Evolutionary conservation across 1,140 invertebrate species (phyloP), one percentile per base, ranked within the genome.

Genomic region (Bombyx mandarina): DNA sequence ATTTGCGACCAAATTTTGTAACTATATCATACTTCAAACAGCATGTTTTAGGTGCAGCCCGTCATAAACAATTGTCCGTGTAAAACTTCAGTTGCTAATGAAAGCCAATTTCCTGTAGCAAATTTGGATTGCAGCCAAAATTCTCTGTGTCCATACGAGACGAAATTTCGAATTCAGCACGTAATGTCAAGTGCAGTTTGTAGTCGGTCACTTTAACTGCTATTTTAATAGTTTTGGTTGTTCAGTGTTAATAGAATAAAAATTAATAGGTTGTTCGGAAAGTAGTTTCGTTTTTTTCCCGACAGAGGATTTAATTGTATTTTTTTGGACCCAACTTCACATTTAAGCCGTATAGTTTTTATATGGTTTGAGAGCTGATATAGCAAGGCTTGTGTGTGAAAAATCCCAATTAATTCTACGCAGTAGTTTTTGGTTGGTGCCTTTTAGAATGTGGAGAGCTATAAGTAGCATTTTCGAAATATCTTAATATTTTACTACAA

Each of bases 121-220:
- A 58, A 54, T 5, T 50, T 63, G 61, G 61, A 59, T 6, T 53
- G 43, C n/a, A 50, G 61, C 61, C 61, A 63, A 57, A 45, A 46
- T 48, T 62, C 22, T 10, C 52, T 52, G 52, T 56, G 56, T 56
- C 57, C 54, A 56, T 57, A 57, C 18, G 43, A 7, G 35, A 10
- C 26, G 49, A 56, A 58, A 62, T 62, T 52, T 55, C 9, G 53
- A 63, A 59, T 54, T 49, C 50, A 60, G 18, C 43, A 1, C 48
- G 48, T 22, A 52, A 6, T 57, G 48, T 26, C 22, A 9, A n/a
- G 12, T 9, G 9, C 26, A 8, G 51, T 43, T 10, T 52, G 10
- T 44, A 18, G 42, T 43, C 43, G 35, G 18, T 44, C n/a, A 22
- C 26, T 44, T 22, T 54, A 44, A 54, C 53, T 8, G 53, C 12